These are phyloP conservation scores for Erebia epiphron DNA, from an alignment of 2,888 invertebrate species.

Conservation along the genomic window DNA sequence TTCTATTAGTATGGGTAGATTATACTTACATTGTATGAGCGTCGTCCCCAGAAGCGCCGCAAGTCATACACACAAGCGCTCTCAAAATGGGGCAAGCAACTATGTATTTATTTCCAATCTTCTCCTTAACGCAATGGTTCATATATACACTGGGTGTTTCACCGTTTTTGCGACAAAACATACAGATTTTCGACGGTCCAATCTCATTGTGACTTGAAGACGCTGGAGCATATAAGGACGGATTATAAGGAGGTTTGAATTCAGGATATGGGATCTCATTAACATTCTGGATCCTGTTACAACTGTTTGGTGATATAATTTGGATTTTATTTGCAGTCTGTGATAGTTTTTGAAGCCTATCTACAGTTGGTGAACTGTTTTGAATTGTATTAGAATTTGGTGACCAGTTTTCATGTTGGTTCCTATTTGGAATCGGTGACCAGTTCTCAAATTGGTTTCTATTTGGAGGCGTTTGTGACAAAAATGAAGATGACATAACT, in stretches of 20 bases:
- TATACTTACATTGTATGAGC: conserved; percentile 76
- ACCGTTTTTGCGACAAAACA: conserved; percentile 74
- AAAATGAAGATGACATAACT: not conserved
- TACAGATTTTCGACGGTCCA: conserved; percentile 55
- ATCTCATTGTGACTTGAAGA: conserved; percentile 38
- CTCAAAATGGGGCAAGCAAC: conserved; percentile 72
- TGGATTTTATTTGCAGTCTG: not conserved
- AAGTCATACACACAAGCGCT: conserved; percentile 64
- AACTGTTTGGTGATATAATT: not conserved
- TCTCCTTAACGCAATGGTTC: conserved; percentile 65
- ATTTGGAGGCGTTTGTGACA: not conserved
- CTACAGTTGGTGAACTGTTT: not conserved
- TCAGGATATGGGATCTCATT: not conserved
- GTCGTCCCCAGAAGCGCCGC: conserved; percentile 66
- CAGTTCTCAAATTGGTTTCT: not conserved
- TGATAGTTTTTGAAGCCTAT: not conserved
- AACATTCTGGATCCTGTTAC: not conserved
- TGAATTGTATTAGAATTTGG: not conserved
- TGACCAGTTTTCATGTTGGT: not conserved
- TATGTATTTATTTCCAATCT: conserved; percentile 53
- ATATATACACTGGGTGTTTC: conserved; percentile 68
- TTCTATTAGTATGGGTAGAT: not conserved
- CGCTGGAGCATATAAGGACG: conserved; percentile 11
- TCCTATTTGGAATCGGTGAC: not conserved
- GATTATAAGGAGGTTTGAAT: conserved; percentile 19